Evolutionary conservation across 2,888 invertebrate genomes (phyloP).

Genomic region (Fragum fragum): DNA sequence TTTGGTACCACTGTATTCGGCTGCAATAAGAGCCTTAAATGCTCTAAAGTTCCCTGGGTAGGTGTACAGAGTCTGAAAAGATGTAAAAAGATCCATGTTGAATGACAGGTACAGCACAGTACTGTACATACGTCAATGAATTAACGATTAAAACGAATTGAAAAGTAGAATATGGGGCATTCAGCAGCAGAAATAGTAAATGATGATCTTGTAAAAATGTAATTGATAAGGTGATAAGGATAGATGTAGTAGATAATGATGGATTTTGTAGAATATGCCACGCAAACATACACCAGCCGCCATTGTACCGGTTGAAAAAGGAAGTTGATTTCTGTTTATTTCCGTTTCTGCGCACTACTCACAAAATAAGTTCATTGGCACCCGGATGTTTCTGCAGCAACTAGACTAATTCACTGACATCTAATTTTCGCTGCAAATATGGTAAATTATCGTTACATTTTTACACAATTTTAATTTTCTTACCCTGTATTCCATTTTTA

Average conservation of each 20-base stretch:
- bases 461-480: too few relatives aligned
- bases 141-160: too few relatives aligned
- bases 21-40: constrained; percentile 98
- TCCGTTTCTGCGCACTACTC: constrained; percentile 67
- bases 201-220: too few relatives aligned
- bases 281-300: constrained; percentile 88
- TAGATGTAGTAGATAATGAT: constrained; percentile 11
- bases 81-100: not conserved
- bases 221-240: not conserved
- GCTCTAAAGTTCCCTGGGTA: constrained; percentile 99
- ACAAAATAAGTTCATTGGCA: constrained; percentile 35
- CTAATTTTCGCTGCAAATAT: constrained; percentile 66
- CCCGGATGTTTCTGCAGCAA: constrained; percentile 72
- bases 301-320: constrained; percentile 86
- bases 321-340: constrained; percentile 70
- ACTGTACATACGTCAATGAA: too few relatives aligned
- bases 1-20: constrained; percentile 95
- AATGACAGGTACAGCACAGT: too few relatives aligned
- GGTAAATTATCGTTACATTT: constrained; percentile 37
- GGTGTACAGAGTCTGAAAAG: constrained; percentile 96
- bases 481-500: too few relatives aligned
- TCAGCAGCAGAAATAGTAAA: too few relatives aligned
- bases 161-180: too few relatives aligned
- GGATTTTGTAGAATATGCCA: constrained; percentile 32
- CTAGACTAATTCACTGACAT: constrained; percentile 49